These are phyloP conservation scores for Actinia equina DNA, from an alignment of 64 coral and sea anemone species.

Conservation along the genomic window DNA sequence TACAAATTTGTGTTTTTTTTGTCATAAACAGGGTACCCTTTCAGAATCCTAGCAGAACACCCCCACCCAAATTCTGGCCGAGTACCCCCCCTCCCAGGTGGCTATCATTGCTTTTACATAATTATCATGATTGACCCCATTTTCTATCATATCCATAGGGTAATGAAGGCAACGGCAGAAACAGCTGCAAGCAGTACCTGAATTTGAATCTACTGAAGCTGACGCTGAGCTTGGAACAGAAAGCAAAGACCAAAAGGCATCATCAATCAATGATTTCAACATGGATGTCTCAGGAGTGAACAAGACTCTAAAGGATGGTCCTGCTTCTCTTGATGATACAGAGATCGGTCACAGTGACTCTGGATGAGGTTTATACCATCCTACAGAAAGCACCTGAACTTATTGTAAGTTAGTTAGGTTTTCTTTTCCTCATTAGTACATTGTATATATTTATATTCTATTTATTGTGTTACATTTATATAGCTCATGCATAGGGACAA, in stretches of 20 bases:
- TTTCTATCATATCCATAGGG: background rate
- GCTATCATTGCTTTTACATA: background rate
- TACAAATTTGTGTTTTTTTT: too few species aligned
- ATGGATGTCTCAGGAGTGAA: conserved; percentile 28
- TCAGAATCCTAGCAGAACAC: too few species aligned
- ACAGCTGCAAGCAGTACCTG: background rate
- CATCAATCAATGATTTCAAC: conserved; percentile 30
- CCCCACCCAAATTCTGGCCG: too few species aligned
- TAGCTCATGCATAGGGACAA: too few species aligned
- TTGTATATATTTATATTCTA: too few species aligned
- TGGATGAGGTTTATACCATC: conserved; percentile 77
- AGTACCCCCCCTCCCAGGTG: too few species aligned
- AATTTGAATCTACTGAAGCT: conserved; percentile 27
- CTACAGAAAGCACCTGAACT: conserved; percentile 72
- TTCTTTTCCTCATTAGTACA: background rate
- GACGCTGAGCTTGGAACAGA: conserved; percentile 46
- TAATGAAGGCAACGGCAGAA: conserved; percentile 18
- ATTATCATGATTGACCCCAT: background rate
- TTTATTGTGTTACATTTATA: too few species aligned
- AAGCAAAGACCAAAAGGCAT: conserved; percentile 38
- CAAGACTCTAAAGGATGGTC: conserved; percentile 34
- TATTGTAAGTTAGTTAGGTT: conserved; percentile 70
- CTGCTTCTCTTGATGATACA: conserved; percentile 47
- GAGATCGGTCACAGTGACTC: conserved; percentile 58
- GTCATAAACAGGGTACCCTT: too few species aligned